phyloP scores from a whole-genome alignment of 2,113 vertebrate genomes.

The Saccopteryx bilineata region DNA sequence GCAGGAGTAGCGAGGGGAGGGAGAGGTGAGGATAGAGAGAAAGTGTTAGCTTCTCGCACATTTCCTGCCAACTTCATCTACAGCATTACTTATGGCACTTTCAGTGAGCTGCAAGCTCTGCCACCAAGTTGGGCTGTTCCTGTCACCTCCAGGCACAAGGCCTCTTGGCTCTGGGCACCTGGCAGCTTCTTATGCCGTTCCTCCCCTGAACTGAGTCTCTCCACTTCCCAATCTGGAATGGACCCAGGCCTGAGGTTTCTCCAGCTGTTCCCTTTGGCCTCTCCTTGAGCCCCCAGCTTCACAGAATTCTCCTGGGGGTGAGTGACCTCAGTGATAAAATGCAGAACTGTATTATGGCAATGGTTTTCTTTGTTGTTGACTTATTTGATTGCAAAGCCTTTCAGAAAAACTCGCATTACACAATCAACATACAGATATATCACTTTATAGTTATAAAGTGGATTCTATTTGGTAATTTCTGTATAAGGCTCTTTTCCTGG shows the following conservation, averaged over 20 bases:
- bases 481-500: neutral
- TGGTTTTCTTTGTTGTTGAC: constrained; percentile 43
- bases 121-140: neutral
- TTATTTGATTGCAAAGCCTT: constrained; percentile 41
- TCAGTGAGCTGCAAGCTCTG: neutral
- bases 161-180: neutral
- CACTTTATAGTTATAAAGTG: neutral
- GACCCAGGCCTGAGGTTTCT: neutral
- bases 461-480: constrained; percentile 26
- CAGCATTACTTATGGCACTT: neutral
- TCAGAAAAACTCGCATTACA: constrained; percentile 30
- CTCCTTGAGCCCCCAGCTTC: neutral
- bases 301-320: neutral
- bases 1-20: neutral
- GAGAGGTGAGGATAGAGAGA: constrained; percentile 2
- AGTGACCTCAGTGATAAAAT: neutral
- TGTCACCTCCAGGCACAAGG: neutral
- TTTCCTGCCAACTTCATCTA: constrained; percentile 50
- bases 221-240: neutral
- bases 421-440: neutral
- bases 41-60: neutral
- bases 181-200: neutral
- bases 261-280: neutral
- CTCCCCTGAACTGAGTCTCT: neutral
- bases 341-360: constrained; percentile 14